Base-by-base conservation (phyloP, 1,140 invertebrate species). In the Bilobella aurantiaca region DNA sequence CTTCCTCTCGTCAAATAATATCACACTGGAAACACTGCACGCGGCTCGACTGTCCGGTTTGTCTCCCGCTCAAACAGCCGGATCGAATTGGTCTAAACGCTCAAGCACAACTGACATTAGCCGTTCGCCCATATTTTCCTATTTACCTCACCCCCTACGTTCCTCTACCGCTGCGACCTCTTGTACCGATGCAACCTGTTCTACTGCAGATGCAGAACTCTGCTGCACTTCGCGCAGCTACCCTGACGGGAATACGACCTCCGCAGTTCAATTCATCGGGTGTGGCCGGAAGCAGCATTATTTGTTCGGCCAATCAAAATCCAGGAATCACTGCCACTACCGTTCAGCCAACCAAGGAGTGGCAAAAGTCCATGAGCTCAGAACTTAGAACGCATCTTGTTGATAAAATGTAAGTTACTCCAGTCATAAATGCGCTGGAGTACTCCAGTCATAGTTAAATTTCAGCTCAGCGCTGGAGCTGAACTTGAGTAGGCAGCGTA, bases 1-100 rank as follows among this genome's bases (percentile, higher is more conserved):
- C 95, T 63, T 98, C 96, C 25, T 98, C 96, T 0, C 81, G 96
- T 67, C 96, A 98, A 80, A 99, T 99, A 32, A 96, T 99, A 65
- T 89, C 90, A 68, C 97, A 99, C 78, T 99, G 96, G 94, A 99
- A 97, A 79, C 93, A 97, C 76, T 99, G 97, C 79, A 86, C 85
- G 23, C 84, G 93, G 67, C 85, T 82, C 73, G 96, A 98, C 79
- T 99, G 97, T 82, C 93, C 95, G 29, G 94, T 99, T 12, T 99
- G 97, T 81, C 85, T 94, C 73, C 96, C 96, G 1, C 82, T 99
- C 31, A 98, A 98, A 75, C 91, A 95, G 80, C 91, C 91, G 28
- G 91, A 93, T 74, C 89, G 91, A 75, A 87, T 85, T 74, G 82
- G 85, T 77, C 83, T 80, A 69, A 86, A 85, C 75, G 79, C 83